Evolutionary conservation across 2,888 invertebrate genomes (phyloP), one percentile per base, ranked within the genome.

Genomic region (Drosophila mimica): DNA sequence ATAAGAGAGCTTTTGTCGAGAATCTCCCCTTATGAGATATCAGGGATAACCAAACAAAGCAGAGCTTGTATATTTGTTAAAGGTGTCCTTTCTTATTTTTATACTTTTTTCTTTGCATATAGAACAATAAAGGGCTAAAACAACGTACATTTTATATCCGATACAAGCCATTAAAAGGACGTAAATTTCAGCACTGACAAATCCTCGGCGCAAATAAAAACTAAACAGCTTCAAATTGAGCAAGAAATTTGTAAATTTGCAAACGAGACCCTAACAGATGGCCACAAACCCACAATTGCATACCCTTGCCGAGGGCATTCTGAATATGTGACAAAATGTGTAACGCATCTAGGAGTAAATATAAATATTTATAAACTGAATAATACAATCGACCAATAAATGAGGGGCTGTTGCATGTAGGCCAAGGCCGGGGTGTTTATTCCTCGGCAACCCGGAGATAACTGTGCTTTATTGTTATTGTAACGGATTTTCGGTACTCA

Each of bases 211-310:
- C 58, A 49, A 56, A 62, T 63, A 71, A 74, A 78, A 86, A 88
- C 82, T 82, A 79, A 90, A 88, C 74, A 76, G 82, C 79, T 84
- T 87, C 83, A 85, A 85, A 87, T 79, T 88, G 78, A 76, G 76
- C 88, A 78, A 82, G 82, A 81, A 79, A 90, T 83, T 88, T 81
- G 78, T 76, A 82, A 82, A 82, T 76, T 69, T 73, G 63, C 60
- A 62, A 67, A 58, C 38, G 43, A 58, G 56, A 60, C 70, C 63
- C 63, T 28, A 67, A 70, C 34, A 51, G 52, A 68, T 25, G 59
- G 30, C 40, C 53, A 31, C 62, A 60, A 48, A 59, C 30, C 46
- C 57, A 34, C 70, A 60, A 15, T 31, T 31, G 11, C 56, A 53
- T 63, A 54, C 56, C 17, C 76, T 78, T 28, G 36, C 11, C 3